Percentiles rank a stretch among this genome's conserved stretches.
Conservation (phyloP, 2,797 vertebrate genomes). For the Labeo calbasu region DNA sequence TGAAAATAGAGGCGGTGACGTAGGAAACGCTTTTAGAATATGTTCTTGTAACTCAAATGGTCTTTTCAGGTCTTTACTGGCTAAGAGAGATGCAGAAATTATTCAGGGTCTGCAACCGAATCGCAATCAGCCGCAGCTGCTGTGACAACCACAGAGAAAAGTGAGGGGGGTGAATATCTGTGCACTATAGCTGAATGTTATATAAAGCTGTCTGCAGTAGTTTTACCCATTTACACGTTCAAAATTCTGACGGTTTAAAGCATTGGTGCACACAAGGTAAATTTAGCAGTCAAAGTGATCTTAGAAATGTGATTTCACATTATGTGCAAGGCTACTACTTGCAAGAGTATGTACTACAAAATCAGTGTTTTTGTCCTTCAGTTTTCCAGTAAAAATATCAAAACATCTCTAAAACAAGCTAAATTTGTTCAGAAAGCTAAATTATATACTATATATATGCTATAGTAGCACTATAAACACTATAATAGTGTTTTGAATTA, state of each 20-base stretch:
- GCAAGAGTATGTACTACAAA: background rate
- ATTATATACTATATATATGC: too few species aligned
- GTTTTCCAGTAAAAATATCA: background rate
- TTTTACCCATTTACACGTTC: background rate
- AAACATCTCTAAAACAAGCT: background rate
- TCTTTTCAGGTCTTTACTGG: slow-evolving; percentile 38
- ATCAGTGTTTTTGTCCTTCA: background rate
- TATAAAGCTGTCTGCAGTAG: slow-evolving; percentile 7
- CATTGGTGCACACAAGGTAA: background rate
- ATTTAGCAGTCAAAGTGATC: background rate
- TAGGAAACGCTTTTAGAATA: slow-evolving; percentile 49
- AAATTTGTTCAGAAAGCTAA: background rate
- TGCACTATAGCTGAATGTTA: slow-evolving; percentile 5
- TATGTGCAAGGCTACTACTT: background rate
- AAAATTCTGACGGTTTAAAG: background rate
- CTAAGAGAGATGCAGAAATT: slow-evolving; percentile 40
- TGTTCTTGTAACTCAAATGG: slow-evolving; percentile 39
- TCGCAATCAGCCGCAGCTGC: slow-evolving; percentile 30
- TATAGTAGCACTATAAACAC: too few species aligned
- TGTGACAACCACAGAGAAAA: slow-evolving; percentile 18
- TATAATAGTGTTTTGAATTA: too few species aligned
- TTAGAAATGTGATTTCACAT: background rate
- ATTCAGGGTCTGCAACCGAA: slow-evolving; percentile 35
- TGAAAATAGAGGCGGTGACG: slow-evolving; percentile 44
- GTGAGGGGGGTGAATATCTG: slow-evolving; percentile 16